Conservation (phyloP, 2,797 vertebrate species). For the Squalus acanthias region DNA sequence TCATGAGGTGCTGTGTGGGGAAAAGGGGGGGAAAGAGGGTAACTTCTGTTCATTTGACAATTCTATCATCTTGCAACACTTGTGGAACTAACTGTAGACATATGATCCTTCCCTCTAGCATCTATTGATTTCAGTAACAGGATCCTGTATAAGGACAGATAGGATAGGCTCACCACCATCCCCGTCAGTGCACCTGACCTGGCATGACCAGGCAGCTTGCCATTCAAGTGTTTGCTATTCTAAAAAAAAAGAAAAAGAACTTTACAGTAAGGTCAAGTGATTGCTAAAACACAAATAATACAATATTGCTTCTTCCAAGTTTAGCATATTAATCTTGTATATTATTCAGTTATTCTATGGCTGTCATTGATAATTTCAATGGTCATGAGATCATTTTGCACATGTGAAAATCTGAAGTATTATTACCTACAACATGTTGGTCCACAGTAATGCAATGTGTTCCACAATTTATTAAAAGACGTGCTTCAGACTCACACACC, state of each 20-base stretch:
- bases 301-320: background rate
- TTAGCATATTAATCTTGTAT: slow-evolving; percentile 1
- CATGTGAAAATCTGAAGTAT: background rate
- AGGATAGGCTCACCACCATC: background rate
- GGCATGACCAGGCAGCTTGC: background rate
- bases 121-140: background rate
- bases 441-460: background rate
- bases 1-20: too few relatives aligned
- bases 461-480: slow-evolving; percentile 24
- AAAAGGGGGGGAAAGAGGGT: background rate
- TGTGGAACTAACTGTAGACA: too few relatives aligned
- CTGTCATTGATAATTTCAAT: background rate
- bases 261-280: background rate
- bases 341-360: slow-evolving; percentile 17
- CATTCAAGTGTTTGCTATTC: background rate
- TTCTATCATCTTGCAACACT: background rate
- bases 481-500: background rate
- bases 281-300: background rate
- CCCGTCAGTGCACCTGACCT: background rate
- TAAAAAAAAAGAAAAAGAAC: background rate
- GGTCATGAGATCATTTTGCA: background rate
- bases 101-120: background rate
- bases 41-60: background rate
- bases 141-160: background rate
- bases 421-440: background rate